Conservation (phyloP, 2,113 vertebrate genomes). For the Actinemys pallida region DNA sequence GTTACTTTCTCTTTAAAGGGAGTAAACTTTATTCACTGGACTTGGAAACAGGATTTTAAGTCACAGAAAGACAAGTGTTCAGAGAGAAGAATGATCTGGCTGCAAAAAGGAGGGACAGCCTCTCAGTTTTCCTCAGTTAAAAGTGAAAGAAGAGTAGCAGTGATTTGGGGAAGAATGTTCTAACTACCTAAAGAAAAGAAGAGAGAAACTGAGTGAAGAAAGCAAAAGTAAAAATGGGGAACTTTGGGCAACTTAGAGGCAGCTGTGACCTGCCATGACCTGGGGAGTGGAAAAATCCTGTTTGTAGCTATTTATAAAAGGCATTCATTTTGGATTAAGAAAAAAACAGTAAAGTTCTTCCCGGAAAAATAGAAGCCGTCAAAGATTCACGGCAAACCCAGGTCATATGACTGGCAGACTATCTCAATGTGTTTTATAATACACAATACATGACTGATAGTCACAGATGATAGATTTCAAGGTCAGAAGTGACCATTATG, state of each 20-base stretch:
- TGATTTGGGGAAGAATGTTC: not conserved
- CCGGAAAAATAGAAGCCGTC: constrained; percentile 44
- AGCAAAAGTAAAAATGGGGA: not conserved
- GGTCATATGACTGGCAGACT: not conserved
- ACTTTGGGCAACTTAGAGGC: not conserved
- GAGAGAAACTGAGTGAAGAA: not conserved
- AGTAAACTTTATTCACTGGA: not conserved
- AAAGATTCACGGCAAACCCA: constrained; percentile 34
- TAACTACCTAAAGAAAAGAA: not conserved
- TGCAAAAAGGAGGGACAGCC: not conserved
- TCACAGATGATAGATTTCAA: not conserved
- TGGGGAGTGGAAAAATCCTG: not conserved
- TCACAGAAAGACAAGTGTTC: not conserved
- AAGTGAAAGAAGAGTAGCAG: not conserved
- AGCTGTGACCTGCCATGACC: not conserved
- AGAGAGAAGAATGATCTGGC: not conserved
- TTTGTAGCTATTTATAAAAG: not conserved
- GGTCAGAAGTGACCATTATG: not conserved
- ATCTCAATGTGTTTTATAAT: not conserved
- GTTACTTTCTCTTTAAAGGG: not conserved
- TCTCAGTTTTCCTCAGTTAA: not conserved
- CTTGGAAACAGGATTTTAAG: not conserved
- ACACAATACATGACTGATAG: not conserved
- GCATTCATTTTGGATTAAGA: not conserved
- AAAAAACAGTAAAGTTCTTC: constrained; percentile 32